phyloP scores from a whole-genome alignment of 2,113 vertebrate species.

The Vicugna pacos region DNA sequence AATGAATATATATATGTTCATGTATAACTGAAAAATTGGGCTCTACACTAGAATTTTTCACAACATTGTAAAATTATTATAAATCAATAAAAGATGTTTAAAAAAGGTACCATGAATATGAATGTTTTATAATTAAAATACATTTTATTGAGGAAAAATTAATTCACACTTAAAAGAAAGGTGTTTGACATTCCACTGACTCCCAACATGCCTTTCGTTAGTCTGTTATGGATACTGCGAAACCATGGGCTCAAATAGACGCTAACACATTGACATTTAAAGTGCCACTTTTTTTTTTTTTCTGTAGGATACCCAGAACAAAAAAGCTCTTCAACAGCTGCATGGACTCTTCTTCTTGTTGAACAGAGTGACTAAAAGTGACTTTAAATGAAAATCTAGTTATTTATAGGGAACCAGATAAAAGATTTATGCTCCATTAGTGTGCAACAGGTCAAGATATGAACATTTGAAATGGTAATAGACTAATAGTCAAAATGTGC shows the following conservation, averaged over 20 bases:
- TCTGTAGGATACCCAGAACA: neutral
- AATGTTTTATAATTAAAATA: no score
- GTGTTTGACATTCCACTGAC: neutral
- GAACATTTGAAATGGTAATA: constrained; percentile 59
- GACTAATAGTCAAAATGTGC: neutral
- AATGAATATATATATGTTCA: no score
- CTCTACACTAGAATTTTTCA: no score
- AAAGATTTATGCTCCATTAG: constrained; percentile 26
- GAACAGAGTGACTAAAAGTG: constrained; percentile 14
- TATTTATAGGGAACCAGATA: constrained; percentile 51
- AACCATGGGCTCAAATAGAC: neutral
- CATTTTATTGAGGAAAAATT: neutral
- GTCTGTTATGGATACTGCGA: neutral
- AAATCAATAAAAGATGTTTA: no score
- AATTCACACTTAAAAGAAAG: neutral
- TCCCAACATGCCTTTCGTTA: neutral
- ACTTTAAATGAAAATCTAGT: constrained; percentile 42
- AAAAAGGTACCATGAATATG: neutral
- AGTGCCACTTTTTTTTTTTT: neutral
- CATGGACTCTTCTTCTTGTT: neutral
- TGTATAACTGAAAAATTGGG: no score
- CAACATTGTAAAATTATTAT: no score
- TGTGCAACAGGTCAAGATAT: neutral
- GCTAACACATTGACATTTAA: neutral
- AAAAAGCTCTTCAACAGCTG: neutral